Evolutionary conservation across 2,113 vertebrate genomes (phyloP).

Genomic region (Pygoscelis adeliae): DNA sequence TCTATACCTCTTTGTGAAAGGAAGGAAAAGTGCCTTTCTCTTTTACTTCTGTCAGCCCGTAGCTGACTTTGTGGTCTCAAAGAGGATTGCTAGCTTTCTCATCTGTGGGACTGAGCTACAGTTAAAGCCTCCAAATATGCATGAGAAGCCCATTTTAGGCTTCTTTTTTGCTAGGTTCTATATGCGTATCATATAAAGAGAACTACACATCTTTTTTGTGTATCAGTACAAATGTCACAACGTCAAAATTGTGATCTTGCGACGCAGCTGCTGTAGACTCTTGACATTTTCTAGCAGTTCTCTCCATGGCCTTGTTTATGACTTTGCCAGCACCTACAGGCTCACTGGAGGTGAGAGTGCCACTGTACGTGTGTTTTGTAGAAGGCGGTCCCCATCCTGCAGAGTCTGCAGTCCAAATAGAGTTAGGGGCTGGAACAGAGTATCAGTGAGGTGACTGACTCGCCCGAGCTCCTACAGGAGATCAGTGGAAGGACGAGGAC

Average conservation of each 20-base stretch:
- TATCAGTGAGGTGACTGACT: neutral
- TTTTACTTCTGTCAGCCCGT: neutral
- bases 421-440: neutral
- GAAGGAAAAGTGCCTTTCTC: neutral
- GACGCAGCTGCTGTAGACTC: neutral
- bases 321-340: neutral
- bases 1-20: neutral
- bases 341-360: neutral
- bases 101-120: neutral
- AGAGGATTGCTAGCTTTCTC: neutral
- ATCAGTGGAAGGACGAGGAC: neutral
- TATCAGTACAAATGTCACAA: neutral
- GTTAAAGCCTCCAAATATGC: neutral
- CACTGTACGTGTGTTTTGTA: accelerated
- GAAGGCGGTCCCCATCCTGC: neutral
- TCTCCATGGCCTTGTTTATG: neutral
- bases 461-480: neutral
- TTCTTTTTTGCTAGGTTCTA: neutral
- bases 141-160: neutral
- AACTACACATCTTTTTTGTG: neutral
- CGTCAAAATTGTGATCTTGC: neutral
- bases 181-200: neutral
- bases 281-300: neutral
- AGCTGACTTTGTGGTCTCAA: neutral
- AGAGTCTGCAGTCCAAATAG: neutral